Conservation (phyloP, 2,797 vertebrate genomes). For the Pipistrellus pygmaeus region DNA sequence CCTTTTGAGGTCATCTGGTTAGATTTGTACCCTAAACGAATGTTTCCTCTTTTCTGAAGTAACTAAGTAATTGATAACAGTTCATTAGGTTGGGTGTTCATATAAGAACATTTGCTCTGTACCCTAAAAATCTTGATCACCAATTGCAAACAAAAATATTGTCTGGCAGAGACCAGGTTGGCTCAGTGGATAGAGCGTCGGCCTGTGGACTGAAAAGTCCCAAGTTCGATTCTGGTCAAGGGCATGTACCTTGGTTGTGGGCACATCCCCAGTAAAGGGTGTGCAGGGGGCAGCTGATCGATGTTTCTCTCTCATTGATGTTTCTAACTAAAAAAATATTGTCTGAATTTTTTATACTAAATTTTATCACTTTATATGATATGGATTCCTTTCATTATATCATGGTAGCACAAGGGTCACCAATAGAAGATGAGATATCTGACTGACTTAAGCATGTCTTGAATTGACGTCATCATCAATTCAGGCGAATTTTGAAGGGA, state of each 20-base stretch:
- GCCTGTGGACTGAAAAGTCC: no score
- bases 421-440: not conserved
- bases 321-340: not conserved
- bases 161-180: not conserved
- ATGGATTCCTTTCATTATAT: not conserved
- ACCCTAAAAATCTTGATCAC: not conserved
- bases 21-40: not conserved
- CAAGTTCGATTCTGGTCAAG: no score
- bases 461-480: slow-evolving; percentile 41
- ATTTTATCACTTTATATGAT: not conserved
- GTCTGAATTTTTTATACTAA: not conserved
- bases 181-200: no score
- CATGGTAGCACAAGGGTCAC: not conserved
- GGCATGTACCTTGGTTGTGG: no score
- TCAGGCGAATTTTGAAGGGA: slow-evolving; percentile 77
- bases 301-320: no score
- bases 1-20: not conserved
- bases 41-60: not conserved
- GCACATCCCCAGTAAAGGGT: no score
- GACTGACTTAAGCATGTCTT: slow-evolving; percentile 30
- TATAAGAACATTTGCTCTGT: not conserved
- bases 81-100: not conserved
- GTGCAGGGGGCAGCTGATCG: no score
- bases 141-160: not conserved
- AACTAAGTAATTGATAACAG: not conserved